phyloP scores from a whole-genome alignment of 2,888 invertebrate genomes.

The Heterodera filipjevi region DNA sequence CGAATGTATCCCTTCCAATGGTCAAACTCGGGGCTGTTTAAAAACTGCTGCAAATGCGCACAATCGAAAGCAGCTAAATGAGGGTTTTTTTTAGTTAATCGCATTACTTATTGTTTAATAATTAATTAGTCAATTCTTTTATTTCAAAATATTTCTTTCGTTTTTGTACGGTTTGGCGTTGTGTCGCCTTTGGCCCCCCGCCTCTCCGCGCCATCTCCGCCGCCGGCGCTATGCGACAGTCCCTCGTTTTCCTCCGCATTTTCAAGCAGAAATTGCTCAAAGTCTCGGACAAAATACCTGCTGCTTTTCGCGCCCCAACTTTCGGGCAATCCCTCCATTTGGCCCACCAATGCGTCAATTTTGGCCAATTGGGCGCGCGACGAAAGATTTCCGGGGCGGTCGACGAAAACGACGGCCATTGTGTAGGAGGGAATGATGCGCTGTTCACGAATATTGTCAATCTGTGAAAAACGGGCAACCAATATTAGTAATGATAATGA shows the following conservation, averaged over 20 bases:
- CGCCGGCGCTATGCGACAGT: background rate
- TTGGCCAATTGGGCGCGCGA: slow-evolving; percentile 46
- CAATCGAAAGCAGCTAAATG: slow-evolving; percentile 43
- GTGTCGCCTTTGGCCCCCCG: background rate
- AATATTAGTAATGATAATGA: background rate
- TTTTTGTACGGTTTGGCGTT: background rate
- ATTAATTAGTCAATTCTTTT: too few species aligned
- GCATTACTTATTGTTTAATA: too few species aligned
- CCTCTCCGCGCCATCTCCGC: too few species aligned
- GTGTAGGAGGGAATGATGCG: slow-evolving; percentile 59
- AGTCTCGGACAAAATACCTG: slow-evolving; percentile 59
- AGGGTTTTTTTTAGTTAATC: too few species aligned
- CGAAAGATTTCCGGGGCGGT: slow-evolving; percentile 52
- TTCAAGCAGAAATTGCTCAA: slow-evolving; percentile 40
- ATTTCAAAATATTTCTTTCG: background rate
- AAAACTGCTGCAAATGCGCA: slow-evolving; percentile 55
- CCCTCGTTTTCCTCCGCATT: slow-evolving; percentile 25
- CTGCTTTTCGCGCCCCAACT: slow-evolving; percentile 61
- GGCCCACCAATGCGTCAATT: slow-evolving; percentile 57
- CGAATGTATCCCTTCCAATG: slow-evolving; percentile 63
- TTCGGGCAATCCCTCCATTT: slow-evolving; percentile 57
- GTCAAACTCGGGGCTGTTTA: slow-evolving; percentile 62
- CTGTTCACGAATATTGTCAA: slow-evolving; percentile 58
- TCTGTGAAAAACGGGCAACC: slow-evolving; percentile 27
- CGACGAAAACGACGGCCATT: slow-evolving; percentile 53